phyloP scores from a whole-genome alignment of 2,113 vertebrate species.

The Emydocephalus ijimae region DNA sequence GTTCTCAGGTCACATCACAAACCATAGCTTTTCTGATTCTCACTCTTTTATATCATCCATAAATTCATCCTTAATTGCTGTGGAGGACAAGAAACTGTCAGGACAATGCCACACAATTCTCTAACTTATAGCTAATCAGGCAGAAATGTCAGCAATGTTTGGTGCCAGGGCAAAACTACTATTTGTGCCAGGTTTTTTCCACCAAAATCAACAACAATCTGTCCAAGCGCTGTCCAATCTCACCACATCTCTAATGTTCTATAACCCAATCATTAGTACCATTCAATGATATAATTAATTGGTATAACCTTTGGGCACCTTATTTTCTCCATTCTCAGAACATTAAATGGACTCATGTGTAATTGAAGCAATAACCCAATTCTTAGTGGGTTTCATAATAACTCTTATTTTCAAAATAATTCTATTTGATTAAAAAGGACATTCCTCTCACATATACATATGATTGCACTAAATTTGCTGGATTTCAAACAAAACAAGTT shows the following conservation, averaged over 20 bases:
- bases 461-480: not conserved
- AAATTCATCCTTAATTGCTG: constrained; percentile 41
- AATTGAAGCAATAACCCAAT: accelerated
- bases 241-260: not conserved
- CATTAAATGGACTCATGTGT: not conserved
- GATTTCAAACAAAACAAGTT: not conserved
- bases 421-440: not conserved
- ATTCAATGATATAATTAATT: not conserved
- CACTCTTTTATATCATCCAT: not conserved
- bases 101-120: not conserved
- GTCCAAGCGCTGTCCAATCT: not conserved
- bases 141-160: constrained; percentile 11
- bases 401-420: not conserved
- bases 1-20: not conserved
- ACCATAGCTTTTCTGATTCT: constrained; percentile 13
- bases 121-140: constrained; percentile 5
- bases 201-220: not conserved
- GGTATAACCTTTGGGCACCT: not conserved
- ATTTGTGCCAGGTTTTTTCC: not conserved
- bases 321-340: not conserved
- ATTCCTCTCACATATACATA: not conserved
- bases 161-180: not conserved
- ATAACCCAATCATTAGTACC: not conserved
- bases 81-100: constrained; percentile 16
- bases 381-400: not conserved